Base-by-base conservation (phyloP, 2,888 invertebrate species). In the Drosophila gaucha region DNA sequence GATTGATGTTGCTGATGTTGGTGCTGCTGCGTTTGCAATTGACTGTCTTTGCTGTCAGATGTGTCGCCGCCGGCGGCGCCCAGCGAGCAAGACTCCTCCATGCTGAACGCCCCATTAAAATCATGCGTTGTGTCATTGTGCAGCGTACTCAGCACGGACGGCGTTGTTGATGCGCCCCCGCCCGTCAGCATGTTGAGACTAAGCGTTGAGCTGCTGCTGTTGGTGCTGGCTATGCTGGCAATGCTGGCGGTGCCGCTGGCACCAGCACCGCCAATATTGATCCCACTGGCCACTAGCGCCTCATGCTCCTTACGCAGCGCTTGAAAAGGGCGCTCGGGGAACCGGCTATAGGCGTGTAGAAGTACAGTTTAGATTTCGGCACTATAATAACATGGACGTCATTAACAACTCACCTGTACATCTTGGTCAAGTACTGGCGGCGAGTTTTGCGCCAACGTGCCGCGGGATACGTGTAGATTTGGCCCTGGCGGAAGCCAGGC, bases 391-490 rank as follows among this genome's bases (percentile, higher is more conserved):
- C 35, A 26, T 30, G 18, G 18, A 38, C 6, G 14, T 2, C 10
- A 6, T 22, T 14, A 4, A 47, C 5, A 39, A 62, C 86, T 80
- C 57, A 91, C 92, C 91, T 89, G 79, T 91, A 91, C 89, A 91
- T 90, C 89, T 91, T 92, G 66, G 77, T 90, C 68, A 98, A 93
- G 91, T 98, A 98, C 89, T 97, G 97, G 22, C 97, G 94, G 9
- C 97, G 94, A 78, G 95, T 95, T 91, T 98, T 98, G 74, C 97
- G 94, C 98, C 99, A 99, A 92, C 98, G 94, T 70, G 94, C 94
- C 78, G 95, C 93, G 33, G 98, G 98, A 93, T 99, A 99, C 78
- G 97, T 96, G 92, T 98, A 98, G 39, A 98, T 95, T 92, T 98
- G 98, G 12, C 98, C 98, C 78, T 96, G 96, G 69, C 94, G 93